Conservation (phyloP, 2,888 invertebrate species). For the Thera obeliscata region DNA sequence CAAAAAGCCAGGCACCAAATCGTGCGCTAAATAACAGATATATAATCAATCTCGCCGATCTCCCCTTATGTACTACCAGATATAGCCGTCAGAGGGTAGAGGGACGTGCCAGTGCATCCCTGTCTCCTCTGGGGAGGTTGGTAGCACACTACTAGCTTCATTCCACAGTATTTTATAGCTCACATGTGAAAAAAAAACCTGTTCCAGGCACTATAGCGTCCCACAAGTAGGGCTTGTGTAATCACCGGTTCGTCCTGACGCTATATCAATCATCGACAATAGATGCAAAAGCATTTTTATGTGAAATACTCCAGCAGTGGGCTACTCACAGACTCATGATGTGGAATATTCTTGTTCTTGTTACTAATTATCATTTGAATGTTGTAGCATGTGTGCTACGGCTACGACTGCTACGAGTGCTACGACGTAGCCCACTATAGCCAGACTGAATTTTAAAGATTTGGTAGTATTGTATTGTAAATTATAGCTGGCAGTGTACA, state of each 20-base stretch:
- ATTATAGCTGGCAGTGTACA: slow-evolving; percentile 2
- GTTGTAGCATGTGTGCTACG: slow-evolving; percentile 1
- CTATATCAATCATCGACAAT: too few relatives aligned
- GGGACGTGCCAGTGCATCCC: slow-evolving; percentile 44
- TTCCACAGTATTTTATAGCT: background rate
- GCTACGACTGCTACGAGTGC: background rate
- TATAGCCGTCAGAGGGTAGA: slow-evolving; percentile 29
- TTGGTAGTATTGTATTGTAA: background rate
- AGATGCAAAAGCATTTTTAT: too few relatives aligned
- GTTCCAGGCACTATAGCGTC: too few relatives aligned
- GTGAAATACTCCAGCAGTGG: too few relatives aligned
- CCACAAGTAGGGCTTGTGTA: too few relatives aligned
- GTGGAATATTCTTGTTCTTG: background rate
- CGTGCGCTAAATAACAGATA: slow-evolving; percentile 39
- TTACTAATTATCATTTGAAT: slow-evolving; percentile 20
- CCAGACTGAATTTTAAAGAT: background rate
- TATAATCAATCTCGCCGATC: slow-evolving; percentile 38
- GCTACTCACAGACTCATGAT: too few relatives aligned
- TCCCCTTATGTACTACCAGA: slow-evolving; percentile 37
- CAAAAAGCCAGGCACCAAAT: slow-evolving; percentile 36
- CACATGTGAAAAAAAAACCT: too few relatives aligned
- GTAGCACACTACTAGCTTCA: slow-evolving; percentile 6
- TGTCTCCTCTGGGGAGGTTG: slow-evolving; percentile 14
- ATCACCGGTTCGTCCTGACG: too few relatives aligned
- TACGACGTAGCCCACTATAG: background rate